Evolutionary conservation across 2,888 invertebrate genomes (phyloP), one percentile per base, ranked within the genome.

Genomic region (Lasioglossum lativentre): DNA sequence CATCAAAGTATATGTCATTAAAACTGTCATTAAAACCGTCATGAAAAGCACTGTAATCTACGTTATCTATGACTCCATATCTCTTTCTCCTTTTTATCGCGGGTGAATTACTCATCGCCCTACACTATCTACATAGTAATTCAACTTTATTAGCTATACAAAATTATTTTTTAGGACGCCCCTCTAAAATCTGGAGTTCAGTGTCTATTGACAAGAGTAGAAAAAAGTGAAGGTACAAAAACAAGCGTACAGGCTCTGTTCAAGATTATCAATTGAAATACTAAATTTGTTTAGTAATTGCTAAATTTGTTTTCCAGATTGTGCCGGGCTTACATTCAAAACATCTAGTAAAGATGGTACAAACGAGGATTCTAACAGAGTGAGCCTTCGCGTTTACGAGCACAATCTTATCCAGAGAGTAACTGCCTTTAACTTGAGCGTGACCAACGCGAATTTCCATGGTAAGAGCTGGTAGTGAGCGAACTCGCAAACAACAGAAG

Each of bases 361-460:
- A 0, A 42, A 73, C 12, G 89, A 88, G 47, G 83, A 90, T 56
- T 75, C 85, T 2, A 89, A 90, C n/a, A 91, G 91, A 77, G 90
- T 94, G 19, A 86, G 86, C n/a, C 83, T 95, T 70, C 87, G 87
- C 3, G 92, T 93, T 16, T 94, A 94, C n/a, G 88, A 93, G 1
- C 87, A 90, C 59, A 75, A 45, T 78, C 75, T 10, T 76, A 82
- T 2, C 81, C 71, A 63, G 30, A 92, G 88, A 88, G 30, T 88
- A 5, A 94, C 94, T 14, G 94, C 94, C 10, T 94, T 95, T 45
- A 95, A 95, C 89, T 90, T 95, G 45, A 92, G 94, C 8, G 79
- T 94, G 68, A 89, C 85, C 59, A 87, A 94, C 74, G 71, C 91
- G 19, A 91, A 90, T 83, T 93, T 95, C 86, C 80, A 86, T 47